Evolutionary conservation across 2,797 vertebrate species (phyloP).

Genomic region (Carapus acus): DNA sequence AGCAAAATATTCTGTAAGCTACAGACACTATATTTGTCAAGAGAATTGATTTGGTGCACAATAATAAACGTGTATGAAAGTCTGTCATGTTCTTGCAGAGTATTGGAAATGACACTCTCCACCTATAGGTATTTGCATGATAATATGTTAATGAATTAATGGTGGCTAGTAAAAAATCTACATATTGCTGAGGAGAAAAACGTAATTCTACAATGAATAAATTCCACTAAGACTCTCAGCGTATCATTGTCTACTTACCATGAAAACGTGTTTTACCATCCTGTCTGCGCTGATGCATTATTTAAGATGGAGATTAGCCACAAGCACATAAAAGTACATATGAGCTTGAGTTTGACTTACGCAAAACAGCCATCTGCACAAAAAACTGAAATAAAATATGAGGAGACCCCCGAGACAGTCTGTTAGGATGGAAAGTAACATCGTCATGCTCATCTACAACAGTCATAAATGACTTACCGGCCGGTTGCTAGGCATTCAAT

Average conservation of each 20-base stretch:
- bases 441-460: conserved; percentile 18
- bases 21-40: too few relatives aligned
- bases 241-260: background rate
- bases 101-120: too few relatives aligned
- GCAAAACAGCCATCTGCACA: background rate
- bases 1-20: too few relatives aligned
- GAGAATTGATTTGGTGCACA: too few relatives aligned
- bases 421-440: conserved; percentile 38
- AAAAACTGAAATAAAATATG: background rate
- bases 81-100: too few relatives aligned
- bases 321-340: too few relatives aligned
- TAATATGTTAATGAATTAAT: too few relatives aligned
- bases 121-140: too few relatives aligned
- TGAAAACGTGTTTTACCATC: background rate
- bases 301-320: background rate
- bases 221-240: background rate
- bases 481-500: conserved; percentile 42
- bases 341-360: background rate
- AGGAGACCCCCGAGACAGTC: background rate
- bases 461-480: conserved; percentile 29
- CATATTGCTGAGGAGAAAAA: too few relatives aligned
- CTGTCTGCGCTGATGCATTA: background rate
- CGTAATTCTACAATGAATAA: too few relatives aligned
- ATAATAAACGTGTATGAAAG: too few relatives aligned
- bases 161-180: too few relatives aligned